Evolutionary conservation across 2,888 invertebrate species (phyloP).

Genomic region (Notodonta dromedarius): DNA sequence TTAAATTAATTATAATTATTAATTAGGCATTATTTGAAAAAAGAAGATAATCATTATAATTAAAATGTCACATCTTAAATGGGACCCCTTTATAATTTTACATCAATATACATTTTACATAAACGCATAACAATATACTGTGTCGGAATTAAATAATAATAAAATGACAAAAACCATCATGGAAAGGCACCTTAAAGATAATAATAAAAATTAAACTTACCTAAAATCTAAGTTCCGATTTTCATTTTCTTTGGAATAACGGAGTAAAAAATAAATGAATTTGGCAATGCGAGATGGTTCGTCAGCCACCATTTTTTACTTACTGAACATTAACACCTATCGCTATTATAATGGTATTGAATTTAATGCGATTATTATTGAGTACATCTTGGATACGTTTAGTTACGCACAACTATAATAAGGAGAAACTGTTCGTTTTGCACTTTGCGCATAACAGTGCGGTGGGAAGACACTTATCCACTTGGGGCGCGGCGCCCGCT

Average conservation of each 20-base stretch:
- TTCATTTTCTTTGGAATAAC: conserved; percentile 76
- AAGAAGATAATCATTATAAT: background rate
- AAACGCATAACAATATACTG: conserved; percentile 22
- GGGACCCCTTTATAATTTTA: background rate
- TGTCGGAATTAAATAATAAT: conserved; percentile 17
- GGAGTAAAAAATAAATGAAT: conserved; percentile 64
- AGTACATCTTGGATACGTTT: conserved; percentile 55
- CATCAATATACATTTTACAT: background rate
- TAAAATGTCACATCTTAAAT: background rate
- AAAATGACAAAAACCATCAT: conserved; percentile 17
- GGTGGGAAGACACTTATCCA: conserved; percentile 39
- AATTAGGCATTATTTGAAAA: background rate
- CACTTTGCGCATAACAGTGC: conserved; percentile 38
- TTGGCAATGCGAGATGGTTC: conserved; percentile 65
- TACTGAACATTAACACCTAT: conserved; percentile 55
- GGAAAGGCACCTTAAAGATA: conserved; percentile 34
- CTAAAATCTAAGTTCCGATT: conserved; percentile 61
- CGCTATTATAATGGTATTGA: conserved; percentile 53
- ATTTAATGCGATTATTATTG: conserved; percentile 45
- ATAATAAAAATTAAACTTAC: conserved; percentile 51
- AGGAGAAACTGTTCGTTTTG: conserved; percentile 36
- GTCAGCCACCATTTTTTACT: conserved; percentile 59
- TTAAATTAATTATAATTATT: conserved; percentile 7
- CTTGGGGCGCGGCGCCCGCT: too few relatives aligned
- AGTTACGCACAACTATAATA: conserved; percentile 47